Conservation (phyloP, 2,888 invertebrate species). For the Ichneumoninae sp. region DNA sequence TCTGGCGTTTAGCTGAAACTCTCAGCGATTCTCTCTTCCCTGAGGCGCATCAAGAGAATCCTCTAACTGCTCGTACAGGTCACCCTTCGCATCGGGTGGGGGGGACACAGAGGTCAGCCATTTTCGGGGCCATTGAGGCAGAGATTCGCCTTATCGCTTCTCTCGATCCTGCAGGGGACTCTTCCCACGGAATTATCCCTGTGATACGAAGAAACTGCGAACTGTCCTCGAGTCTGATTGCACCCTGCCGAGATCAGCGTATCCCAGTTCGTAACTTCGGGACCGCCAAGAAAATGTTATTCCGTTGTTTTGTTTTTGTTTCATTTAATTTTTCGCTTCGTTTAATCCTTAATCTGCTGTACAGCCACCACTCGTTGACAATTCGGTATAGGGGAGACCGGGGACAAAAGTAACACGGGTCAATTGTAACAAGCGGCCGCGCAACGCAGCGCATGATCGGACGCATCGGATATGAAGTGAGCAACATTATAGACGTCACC, state of each 20-base stretch:
- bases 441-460: no score
- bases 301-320: not conserved
- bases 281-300: not conserved
- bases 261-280: constrained; percentile 5
- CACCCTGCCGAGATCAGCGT: constrained; percentile 14
- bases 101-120: not conserved
- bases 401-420: no score
- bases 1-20: constrained; percentile 17
- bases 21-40: constrained; percentile 23
- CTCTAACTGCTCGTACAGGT: constrained; percentile 18
- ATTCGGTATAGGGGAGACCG: not conserved
- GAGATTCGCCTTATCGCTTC: constrained; percentile 30
- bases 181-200: constrained; percentile 6
- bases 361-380: not conserved
- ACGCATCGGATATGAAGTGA: no score
- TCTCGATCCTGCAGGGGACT: not conserved
- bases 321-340: not conserved
- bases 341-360: not conserved
- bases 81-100: constrained; percentile 2
- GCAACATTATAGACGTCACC: no score
- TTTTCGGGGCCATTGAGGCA: constrained; percentile 14
- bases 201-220: constrained; percentile 37
- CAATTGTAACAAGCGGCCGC: no score
- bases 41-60: constrained; percentile 13
- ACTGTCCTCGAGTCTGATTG: constrained; percentile 24